phyloP scores from a whole-genome alignment of 37 sponge, comb jelly and placozoan species.

The Crambe crambe region DNA sequence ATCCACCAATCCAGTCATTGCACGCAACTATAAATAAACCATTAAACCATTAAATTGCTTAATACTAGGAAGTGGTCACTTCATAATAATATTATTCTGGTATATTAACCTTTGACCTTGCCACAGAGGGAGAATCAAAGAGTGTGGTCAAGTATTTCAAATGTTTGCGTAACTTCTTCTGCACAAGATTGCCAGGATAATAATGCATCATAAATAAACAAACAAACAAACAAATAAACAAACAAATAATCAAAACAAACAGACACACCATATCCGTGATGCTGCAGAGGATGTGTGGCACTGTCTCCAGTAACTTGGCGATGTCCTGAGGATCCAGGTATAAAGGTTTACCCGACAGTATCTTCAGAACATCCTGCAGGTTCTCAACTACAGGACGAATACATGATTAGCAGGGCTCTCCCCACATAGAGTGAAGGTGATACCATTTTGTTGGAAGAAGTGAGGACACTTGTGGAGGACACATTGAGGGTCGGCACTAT shows the following conservation, averaged over 20 bases:
- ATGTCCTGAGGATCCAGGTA: not conserved
- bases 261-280: not conserved
- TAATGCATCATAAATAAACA: no score
- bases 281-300: not conserved
- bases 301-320: not conserved
- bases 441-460: constrained; percentile 1
- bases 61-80: not conserved
- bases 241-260: not conserved
- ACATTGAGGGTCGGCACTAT: not conserved
- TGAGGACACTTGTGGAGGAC: not conserved
- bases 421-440: not conserved
- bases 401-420: not conserved
- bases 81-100: not conserved
- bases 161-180: not conserved
- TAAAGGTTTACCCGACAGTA: not conserved
- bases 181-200: no score
- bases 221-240: no score
- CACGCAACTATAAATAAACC: not conserved
- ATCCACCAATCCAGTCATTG: not conserved
- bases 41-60: no score
- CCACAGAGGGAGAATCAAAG: not conserved
- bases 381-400: not conserved
- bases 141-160: not conserved
- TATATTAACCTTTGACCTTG: not conserved
- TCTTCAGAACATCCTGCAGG: not conserved